Evolutionary conservation across 2,113 vertebrate genomes (phyloP).

Genomic region (Chauna torquata): DNA sequence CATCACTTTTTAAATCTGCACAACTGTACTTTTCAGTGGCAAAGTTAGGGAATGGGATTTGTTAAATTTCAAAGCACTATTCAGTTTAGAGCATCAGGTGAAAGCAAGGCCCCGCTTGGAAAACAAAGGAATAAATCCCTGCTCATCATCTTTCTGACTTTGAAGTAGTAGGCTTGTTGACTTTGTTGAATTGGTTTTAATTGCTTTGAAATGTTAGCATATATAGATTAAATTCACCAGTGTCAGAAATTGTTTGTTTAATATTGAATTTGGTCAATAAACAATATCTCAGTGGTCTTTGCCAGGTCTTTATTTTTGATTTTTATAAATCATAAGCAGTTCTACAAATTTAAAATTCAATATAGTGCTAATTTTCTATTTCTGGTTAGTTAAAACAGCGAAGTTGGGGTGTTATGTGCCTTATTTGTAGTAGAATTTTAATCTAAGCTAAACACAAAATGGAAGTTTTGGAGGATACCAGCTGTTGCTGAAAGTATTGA

Average conservation of each 20-base stretch:
- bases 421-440: neutral
- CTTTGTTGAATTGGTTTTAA: neutral
- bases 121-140: neutral
- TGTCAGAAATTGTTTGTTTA: neutral
- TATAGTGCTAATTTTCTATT: neutral
- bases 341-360: neutral
- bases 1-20: neutral
- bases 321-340: neutral
- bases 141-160: neutral
- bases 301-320: neutral
- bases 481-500: neutral
- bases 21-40: neutral
- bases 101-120: neutral
- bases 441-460: neutral
- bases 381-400: neutral
- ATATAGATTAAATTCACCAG: neutral
- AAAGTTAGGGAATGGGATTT: neutral
- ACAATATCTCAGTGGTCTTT: neutral
- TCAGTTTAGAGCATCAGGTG: neutral
- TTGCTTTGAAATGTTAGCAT: neutral
- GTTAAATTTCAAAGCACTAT: neutral
- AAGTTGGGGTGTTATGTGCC: neutral
- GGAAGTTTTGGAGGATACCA: neutral
- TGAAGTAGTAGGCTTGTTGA: neutral
- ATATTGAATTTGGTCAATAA: neutral